Conservation (phyloP, 2,797 vertebrate species). For the Coccyzus lansbergi region DNA sequence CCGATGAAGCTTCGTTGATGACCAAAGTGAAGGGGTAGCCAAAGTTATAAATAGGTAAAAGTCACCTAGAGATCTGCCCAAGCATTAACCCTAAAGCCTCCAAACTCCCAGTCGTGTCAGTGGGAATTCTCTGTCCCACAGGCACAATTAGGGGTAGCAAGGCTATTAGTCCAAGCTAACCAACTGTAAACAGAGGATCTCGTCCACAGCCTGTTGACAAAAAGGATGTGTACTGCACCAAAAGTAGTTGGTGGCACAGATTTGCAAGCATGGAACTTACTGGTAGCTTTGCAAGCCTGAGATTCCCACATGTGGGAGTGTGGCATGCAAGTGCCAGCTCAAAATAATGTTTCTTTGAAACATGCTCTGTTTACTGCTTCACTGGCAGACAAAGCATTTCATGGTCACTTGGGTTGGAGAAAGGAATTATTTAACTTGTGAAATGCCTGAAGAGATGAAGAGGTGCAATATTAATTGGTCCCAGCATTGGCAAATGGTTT, state of each 20-base stretch:
- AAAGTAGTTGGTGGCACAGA: neutral
- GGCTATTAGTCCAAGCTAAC: neutral
- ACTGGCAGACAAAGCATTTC: neutral
- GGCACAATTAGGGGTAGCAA: neutral
- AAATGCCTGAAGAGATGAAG: neutral
- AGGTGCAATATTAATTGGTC: neutral
- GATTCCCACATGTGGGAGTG: neutral
- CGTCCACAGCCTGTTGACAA: neutral
- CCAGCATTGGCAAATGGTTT: neutral
- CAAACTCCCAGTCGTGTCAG: too few relatives aligned
- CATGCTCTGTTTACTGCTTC: neutral
- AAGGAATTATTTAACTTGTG: neutral
- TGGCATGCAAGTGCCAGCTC: neutral
- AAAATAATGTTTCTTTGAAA: neutral
- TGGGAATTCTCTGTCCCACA: too few relatives aligned
- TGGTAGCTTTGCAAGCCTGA: neutral
- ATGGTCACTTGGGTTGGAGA: neutral
- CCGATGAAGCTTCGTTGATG: neutral
- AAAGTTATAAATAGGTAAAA: neutral
- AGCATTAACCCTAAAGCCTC: neutral
- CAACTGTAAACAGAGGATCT: neutral
- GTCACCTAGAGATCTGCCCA: neutral
- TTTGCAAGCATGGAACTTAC: neutral
- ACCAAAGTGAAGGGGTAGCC: neutral
- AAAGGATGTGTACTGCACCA: neutral